Evolutionary conservation across 2,888 invertebrate species (phyloP).

Genomic region (Apeira syringaria): DNA sequence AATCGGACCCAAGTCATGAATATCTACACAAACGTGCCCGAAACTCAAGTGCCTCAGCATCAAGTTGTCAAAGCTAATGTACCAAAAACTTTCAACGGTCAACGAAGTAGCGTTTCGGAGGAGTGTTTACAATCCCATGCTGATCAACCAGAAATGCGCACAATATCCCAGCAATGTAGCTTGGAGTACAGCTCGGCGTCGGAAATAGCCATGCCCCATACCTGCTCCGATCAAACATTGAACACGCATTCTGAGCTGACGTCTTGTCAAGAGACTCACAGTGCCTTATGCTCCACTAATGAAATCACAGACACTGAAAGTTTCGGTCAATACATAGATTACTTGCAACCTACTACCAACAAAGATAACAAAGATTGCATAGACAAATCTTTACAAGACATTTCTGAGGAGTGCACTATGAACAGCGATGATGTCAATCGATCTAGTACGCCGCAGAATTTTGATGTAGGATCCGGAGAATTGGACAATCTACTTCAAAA

Average conservation of each 20-base stretch:
- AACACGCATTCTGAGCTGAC: constrained; percentile 78
- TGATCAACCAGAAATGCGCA: constrained; percentile 81
- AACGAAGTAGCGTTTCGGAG: constrained; percentile 70
- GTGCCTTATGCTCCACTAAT: constrained; percentile 76
- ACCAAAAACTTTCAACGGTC: constrained; percentile 58
- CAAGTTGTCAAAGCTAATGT: constrained; percentile 73
- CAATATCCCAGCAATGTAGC: constrained; percentile 88
- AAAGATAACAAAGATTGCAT: constrained; percentile 60
- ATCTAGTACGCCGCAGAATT: constrained; percentile 56
- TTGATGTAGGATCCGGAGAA: constrained; percentile 52
- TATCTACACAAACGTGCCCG: constrained; percentile 86
- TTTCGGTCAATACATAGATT: constrained; percentile 77
- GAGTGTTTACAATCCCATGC: constrained; percentile 74
- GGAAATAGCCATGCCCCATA: constrained; percentile 78
- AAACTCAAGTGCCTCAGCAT: constrained; percentile 84
- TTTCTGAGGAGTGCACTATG: constrained; percentile 76
- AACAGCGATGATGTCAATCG: constrained; percentile 68
- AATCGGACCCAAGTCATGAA: constrained; percentile 77
- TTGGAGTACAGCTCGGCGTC: constrained; percentile 87
- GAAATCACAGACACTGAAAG: constrained; percentile 80
- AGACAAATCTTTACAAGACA: constrained; percentile 73
- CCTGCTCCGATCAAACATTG: constrained; percentile 77
- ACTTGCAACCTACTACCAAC: constrained; percentile 60
- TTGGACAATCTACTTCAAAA: constrained; percentile 60
- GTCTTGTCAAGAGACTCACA: constrained; percentile 74